These are phyloP conservation scores for Epiblema foenella DNA, from an alignment of 2,888 invertebrate genomes.

Conservation along the genomic window DNA sequence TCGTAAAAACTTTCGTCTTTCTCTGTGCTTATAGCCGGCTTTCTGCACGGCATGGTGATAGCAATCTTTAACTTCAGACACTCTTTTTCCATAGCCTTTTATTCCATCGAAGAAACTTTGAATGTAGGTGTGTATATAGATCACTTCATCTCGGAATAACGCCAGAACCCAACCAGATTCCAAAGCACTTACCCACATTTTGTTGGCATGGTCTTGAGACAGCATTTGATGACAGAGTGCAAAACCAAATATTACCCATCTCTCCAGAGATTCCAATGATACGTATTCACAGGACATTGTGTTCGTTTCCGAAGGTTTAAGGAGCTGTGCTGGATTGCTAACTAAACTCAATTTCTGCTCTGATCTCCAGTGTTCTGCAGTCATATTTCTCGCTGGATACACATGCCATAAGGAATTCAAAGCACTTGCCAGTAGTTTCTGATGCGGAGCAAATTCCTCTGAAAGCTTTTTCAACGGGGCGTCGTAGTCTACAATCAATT, in stretches of 20 bases:
- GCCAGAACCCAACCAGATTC: constrained; percentile 98
- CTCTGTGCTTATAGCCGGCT: constrained; percentile 96
- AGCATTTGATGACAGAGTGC: constrained; percentile 95
- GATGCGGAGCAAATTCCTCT: constrained; percentile 98
- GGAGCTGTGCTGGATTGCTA: constrained; percentile 96
- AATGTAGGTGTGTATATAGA: constrained; percentile 97
- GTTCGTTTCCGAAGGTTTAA: constrained; percentile 97
- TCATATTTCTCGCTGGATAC: constrained; percentile 94
- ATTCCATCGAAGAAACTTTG: constrained; percentile 97
- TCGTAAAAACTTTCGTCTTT: constrained; percentile 97
- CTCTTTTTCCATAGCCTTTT: constrained; percentile 96
- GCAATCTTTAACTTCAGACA: constrained; percentile 98
- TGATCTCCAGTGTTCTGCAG: constrained; percentile 97
- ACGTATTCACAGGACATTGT: constrained; percentile 99
- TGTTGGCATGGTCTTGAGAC: constrained; percentile 92
- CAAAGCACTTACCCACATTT: constrained; percentile 95
- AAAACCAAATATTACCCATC: constrained; percentile 98
- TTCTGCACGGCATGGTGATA: constrained; percentile 95
- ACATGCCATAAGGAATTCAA: constrained; percentile 94
- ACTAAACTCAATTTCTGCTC: constrained; percentile 97
- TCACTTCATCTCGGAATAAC: constrained; percentile 98
- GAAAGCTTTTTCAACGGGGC: constrained; percentile 96
- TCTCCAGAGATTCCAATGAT: constrained; percentile 97
- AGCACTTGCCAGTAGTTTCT: constrained; percentile 93
- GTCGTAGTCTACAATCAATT: constrained; percentile 99